A percentile compares a stretch with the other conserved stretches of the same genome.
phyloP scores from a whole-genome alignment of 2,113 vertebrate species.

The Oceanodroma tethys region DNA sequence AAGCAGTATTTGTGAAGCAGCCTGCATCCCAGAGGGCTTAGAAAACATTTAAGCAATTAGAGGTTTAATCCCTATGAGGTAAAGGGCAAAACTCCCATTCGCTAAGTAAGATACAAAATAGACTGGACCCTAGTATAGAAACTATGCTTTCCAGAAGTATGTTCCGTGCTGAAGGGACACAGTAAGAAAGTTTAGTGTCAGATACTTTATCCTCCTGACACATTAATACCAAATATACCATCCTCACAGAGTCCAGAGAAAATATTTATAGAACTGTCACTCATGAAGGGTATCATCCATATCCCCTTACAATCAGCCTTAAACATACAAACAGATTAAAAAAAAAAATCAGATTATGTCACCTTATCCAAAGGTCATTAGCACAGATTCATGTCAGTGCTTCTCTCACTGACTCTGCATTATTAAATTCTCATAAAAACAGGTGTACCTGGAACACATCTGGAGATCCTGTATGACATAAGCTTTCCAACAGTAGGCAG shows the following conservation, averaged over 20 bases:
- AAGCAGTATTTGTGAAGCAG: background rate
- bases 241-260: background rate
- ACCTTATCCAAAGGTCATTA: background rate
- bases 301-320: background rate
- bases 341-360: background rate
- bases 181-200: background rate
- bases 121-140: background rate
- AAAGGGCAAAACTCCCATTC: background rate
- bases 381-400: background rate
- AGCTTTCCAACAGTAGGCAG: background rate
- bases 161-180: background rate
- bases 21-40: background rate
- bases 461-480: background rate
- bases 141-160: background rate
- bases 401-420: background rate
- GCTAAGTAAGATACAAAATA: background rate
- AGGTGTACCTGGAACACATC: background rate
- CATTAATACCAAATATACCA: background rate
- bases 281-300: background rate
- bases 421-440: background rate
- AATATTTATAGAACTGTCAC: background rate
- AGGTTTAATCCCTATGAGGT: background rate
- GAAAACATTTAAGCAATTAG: background rate
- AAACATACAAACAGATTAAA: background rate
- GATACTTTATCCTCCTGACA: background rate